Base-by-base conservation (phyloP, 1,140 invertebrate species). In the Caerostris extrusa region DNA sequence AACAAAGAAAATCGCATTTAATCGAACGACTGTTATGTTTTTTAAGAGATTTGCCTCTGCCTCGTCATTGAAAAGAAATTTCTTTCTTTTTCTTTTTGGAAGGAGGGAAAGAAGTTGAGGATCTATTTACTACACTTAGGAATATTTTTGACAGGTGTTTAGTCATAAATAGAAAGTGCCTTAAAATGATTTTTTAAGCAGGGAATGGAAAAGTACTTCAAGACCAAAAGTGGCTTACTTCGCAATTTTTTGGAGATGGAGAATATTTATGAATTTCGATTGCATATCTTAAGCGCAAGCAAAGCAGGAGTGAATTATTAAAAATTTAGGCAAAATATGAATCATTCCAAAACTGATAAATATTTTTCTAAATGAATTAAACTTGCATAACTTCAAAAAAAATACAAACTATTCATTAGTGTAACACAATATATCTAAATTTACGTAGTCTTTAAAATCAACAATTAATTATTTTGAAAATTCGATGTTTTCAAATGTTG, bases 1-100 rank as follows among this genome's bases (percentile, higher is more conserved):
- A 87, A 64, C 60, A 93, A 87, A 93, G 91, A 83, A 93, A 87
- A 93, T 93, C 86, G 69, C 85, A 19, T 93, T 93, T 93, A 93
- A 93, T 88, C 55, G 86, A 81, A 93, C 87, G 83, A 87, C 69
- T 89, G 85, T 89, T 58, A 64, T 17, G 58, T 50, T 93, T 93
- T 90, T 85, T 89, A 93, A 93, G 61, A 88, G 92, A 82, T 88
- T 89, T 93, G 81, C 71, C n/a, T 58, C 19, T n/a, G 10, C 91
- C 64, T 34, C 34, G 34, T 71, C 90, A 5, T 56, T 12, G 57
- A 93, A 93, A 64, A 56, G 57, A 56, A 61, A 5, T 93, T 83
- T 83, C 8, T 61, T 7, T 34, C n/a, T 19, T 12, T 53, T 64
- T 53, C 71, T 77, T 77, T 34, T 7, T 5, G 6, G 71, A 12